Base-by-base conservation (phyloP, 1,140 invertebrate species). In the Microplitis demolitor region DNA sequence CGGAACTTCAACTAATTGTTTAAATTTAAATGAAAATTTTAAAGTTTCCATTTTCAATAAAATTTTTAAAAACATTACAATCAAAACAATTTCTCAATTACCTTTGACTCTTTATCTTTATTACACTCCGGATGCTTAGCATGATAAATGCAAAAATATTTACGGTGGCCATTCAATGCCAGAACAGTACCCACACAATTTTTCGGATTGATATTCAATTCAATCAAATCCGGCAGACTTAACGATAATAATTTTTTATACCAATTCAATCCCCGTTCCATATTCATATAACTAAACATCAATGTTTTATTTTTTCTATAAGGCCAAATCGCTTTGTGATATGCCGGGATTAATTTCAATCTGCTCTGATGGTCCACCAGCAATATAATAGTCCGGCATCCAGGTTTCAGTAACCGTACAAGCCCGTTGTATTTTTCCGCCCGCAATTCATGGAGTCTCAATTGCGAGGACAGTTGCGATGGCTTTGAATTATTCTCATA, bases 101-200 rank as follows among this genome's bases (percentile, higher is more conserved):
- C 90, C 85, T 90, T 92, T 4, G 88, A 87, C 58, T 90, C 89
- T 77, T 85, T 88, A 54, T 83, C 85, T 78, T 86, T 85, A 31
- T 76, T 85, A 67, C 83, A 83, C 74, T 92, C 92, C 16, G 91
- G 91, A 86, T 97, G 95, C 84, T 97, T 98, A 45, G 97, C 96
- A 87, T 99, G 97, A 87, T 98, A 99, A 88, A 99, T 97, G 83
- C 96, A 98, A 88, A 98, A 99, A 87, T 99, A 99, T 87, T 97
- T 97, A 62, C 97, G 89, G 85, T 97, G 95, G 4, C 97, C 97
- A 88, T 99, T 99, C 45, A 99, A 87, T 1, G 97, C 95, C 24
- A 99, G 87, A 37, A 99, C 97, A 24, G 98, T 99, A 4, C 98
- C 98, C 39, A 99, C 93, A 86, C 97, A 98, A 88, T 99, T 99